phyloP scores from a whole-genome alignment of 2,888 invertebrate species.

The Eurytoma adleriae region DNA sequence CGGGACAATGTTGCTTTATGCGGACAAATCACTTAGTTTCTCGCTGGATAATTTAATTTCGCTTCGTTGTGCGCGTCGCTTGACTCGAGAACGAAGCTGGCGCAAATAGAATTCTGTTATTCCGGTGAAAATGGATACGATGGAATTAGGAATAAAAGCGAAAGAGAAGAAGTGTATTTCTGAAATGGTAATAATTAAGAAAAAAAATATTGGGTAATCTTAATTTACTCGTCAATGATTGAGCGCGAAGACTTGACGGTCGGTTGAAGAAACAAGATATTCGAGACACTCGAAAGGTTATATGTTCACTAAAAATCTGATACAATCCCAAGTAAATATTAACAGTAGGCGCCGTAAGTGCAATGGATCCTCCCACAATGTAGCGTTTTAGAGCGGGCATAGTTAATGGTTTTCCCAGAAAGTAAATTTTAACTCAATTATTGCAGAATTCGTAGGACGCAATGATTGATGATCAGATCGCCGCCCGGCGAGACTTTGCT shows the following conservation, averaged over 20 bases:
- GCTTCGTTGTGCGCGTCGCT: too few species aligned
- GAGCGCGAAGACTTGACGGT: too few species aligned
- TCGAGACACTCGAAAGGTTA: background rate
- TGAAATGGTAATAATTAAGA: too few species aligned
- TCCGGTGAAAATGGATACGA: too few species aligned
- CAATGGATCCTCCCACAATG: background rate
- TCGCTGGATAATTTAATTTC: too few species aligned
- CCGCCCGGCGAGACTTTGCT: conserved; percentile 23
- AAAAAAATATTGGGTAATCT: too few species aligned
- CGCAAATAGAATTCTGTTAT: too few species aligned
- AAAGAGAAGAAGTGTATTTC: too few species aligned
- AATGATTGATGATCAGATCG: conserved; percentile 49
- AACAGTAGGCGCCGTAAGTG: conserved; percentile 10
- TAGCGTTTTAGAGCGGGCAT: conserved; percentile 20
- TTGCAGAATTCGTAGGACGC: conserved; percentile 21
- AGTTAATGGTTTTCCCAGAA: conserved; percentile 35
- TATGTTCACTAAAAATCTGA: conserved; percentile 9
- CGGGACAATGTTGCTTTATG: too few species aligned
- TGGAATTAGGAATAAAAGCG: too few species aligned
- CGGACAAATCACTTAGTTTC: too few species aligned
- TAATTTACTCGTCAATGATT: too few species aligned
- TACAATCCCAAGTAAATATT: conserved; percentile 38
- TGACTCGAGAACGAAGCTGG: background rate
- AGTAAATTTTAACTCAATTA: conserved; percentile 54
- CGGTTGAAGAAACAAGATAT: background rate